These are phyloP conservation scores for Busseola fusca DNA, from an alignment of 2,888 invertebrate species.

Conservation along the genomic window DNA sequence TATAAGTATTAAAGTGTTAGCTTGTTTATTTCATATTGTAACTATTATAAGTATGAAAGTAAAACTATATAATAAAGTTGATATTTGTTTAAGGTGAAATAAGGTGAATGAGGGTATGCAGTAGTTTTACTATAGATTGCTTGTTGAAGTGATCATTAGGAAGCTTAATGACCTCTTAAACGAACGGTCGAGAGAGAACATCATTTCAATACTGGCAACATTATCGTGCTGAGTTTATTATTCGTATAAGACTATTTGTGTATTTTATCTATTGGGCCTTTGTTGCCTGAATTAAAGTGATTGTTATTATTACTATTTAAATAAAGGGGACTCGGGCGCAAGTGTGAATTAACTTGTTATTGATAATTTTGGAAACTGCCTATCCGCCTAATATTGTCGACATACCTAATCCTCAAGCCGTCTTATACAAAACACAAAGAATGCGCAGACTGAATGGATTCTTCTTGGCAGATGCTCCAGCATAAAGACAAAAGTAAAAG, in stretches of 20 bases:
- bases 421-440: background rate
- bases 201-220: background rate
- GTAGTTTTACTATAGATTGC: background rate
- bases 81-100: too few relatives aligned
- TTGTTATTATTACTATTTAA: too few relatives aligned
- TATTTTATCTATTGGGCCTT: too few relatives aligned
- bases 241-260: too few relatives aligned
- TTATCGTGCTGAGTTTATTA: background rate
- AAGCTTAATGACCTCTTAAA: background rate
- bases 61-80: too few relatives aligned
- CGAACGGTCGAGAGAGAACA: background rate
- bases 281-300: too few relatives aligned
- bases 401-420: background rate
- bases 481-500: background rate
- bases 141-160: slow-evolving; percentile 4
- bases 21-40: too few relatives aligned
- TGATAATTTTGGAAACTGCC: background rate
- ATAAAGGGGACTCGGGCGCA: background rate
- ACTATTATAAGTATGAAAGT: too few relatives aligned
- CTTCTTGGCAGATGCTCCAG: background rate
- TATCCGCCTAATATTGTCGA: background rate
- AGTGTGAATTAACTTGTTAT: background rate
- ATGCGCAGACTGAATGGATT: background rate
- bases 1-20: too few relatives aligned
- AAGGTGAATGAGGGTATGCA: too few relatives aligned